Conservation (phyloP, 2,113 vertebrate genomes). For the Vicugna pacos region DNA sequence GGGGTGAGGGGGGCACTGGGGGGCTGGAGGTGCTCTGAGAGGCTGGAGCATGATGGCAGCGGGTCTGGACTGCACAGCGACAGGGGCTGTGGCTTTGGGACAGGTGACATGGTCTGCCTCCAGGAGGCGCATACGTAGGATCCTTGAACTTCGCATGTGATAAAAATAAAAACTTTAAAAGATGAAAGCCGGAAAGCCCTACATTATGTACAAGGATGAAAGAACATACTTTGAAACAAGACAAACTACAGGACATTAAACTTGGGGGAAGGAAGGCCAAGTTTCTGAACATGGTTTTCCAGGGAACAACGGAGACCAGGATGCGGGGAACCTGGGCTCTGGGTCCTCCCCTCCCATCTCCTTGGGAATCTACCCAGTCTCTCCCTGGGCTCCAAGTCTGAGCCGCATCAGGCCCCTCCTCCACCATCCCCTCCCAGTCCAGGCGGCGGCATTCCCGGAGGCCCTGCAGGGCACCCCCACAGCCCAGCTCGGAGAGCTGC, state of each 20-base stretch:
- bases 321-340: neutral
- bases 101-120: neutral
- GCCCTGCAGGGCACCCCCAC: too few species aligned
- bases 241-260: neutral
- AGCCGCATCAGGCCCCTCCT: too few species aligned
- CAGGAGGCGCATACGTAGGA: neutral
- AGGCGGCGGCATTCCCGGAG: too few species aligned
- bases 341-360: neutral
- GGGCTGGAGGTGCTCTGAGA: neutral
- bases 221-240: neutral
- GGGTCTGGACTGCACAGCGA: neutral
- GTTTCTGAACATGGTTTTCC: neutral
- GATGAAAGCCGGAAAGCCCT: neutral
- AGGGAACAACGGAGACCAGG: neutral
- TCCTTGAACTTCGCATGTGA: neutral
- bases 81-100: neutral
- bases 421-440: too few species aligned
- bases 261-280: neutral
- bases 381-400: neutral
- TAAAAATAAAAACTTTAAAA: conserved; percentile 18
- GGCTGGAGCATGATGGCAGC: neutral
- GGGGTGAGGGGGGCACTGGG: neutral
- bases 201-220: neutral
- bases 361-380: neutral
- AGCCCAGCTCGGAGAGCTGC: too few species aligned